These are phyloP conservation scores for Microplitis demolitor DNA, from an alignment of 1,140 invertebrate genomes.

Conservation along the genomic window DNA sequence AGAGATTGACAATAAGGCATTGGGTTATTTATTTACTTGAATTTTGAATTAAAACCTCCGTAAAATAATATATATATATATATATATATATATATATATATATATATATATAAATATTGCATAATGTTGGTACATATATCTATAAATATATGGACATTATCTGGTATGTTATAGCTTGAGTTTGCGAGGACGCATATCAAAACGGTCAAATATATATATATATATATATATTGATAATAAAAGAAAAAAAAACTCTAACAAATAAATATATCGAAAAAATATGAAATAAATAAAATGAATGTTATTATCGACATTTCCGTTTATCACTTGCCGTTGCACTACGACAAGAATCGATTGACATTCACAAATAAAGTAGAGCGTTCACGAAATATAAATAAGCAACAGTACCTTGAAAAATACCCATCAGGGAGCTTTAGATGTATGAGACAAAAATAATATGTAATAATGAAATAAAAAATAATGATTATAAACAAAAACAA, in stretches of 20 bases:
- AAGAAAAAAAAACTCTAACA: background rate
- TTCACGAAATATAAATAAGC: constrained; percentile 1
- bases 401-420: constrained; percentile 12
- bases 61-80: constrained; percentile 20
- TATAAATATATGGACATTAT: too few relatives aligned
- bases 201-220: background rate
- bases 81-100: constrained; percentile 18
- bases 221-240: background rate
- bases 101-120: constrained; percentile 28
- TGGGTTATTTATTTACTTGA: constrained; percentile 33
- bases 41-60: constrained; percentile 10
- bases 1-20: constrained; percentile 51
- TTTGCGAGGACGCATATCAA: too few relatives aligned
- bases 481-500: background rate
- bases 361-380: constrained; percentile 1
- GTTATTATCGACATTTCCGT: constrained; percentile 16
- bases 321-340: constrained; percentile 6
- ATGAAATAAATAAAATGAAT: constrained; percentile 1
- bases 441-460: background rate
- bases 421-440: background rate
- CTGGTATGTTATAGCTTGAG: too few relatives aligned
- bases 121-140: background rate
- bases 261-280: background rate
- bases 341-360: constrained; percentile 6
- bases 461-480: constrained; percentile 12